Evolutionary conservation across 2,113 vertebrate genomes (phyloP).

Genomic region (Dissostichus mawsoni): DNA sequence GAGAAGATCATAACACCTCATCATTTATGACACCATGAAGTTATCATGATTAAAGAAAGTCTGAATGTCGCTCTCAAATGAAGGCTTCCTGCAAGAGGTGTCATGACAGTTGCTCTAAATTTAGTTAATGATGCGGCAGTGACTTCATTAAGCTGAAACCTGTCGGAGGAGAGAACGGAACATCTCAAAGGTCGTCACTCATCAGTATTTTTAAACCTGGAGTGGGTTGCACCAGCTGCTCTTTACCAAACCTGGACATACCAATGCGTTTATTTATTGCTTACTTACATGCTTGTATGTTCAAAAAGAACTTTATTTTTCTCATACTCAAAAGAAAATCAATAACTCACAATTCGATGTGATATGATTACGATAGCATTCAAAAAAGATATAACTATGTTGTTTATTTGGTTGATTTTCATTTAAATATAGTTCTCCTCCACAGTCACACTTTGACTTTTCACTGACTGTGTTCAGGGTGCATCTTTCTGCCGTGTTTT

Average conservation of each 20-base stretch:
- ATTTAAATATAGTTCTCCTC: background rate
- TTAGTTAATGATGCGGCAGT: constrained; percentile 11
- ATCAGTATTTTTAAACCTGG: no score
- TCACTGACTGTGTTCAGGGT: background rate
- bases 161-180: constrained; percentile 7
- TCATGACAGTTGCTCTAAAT: constrained; percentile 13
- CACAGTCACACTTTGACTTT: background rate
- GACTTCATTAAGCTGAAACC: constrained; percentile 36
- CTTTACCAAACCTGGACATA: no score
- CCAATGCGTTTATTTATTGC: no score
- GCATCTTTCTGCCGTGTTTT: constrained; percentile 23
- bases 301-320: no score
- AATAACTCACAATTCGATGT: background rate
- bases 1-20: constrained; percentile 9
- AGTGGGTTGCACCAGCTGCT: no score
- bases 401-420: background rate
- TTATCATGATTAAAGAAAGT: constrained; percentile 7
- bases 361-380: no score
- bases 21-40: background rate
- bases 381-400: background rate
- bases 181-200: no score
- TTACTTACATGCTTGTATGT: no score
- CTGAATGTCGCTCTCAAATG: constrained; percentile 3
- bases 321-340: no score
- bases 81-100: constrained; percentile 6